Conservation (phyloP, 2,113 vertebrate species). For the Elaphurus davidianus region DNA sequence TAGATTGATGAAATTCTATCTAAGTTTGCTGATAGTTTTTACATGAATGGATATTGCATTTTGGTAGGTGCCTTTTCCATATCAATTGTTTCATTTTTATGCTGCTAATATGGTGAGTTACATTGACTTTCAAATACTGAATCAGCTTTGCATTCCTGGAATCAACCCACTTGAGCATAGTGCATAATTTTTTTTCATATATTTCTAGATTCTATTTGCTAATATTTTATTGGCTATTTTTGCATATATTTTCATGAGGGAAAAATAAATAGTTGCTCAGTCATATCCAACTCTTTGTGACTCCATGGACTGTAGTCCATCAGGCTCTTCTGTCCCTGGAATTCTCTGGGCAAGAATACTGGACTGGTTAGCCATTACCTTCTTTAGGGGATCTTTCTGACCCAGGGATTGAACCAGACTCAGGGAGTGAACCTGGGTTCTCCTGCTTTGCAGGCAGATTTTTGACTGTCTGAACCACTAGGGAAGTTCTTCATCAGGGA, state of each 20-base stretch:
- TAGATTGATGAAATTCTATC: not conserved
- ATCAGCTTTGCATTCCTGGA: not conserved
- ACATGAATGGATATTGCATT: not conserved
- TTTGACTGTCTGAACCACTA: not conserved
- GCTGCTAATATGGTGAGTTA: not conserved
- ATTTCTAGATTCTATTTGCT: not conserved
- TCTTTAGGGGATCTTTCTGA: not conserved
- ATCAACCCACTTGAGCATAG: not conserved
- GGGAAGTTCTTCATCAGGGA: not conserved
- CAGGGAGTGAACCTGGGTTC: not conserved
- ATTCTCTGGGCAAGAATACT: not conserved
- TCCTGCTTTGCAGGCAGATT: not conserved
- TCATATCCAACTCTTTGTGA: not conserved
- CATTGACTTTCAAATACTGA: not conserved
- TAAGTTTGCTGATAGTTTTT: not conserved
- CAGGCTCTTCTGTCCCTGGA: not conserved
- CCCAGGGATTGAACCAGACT: not conserved
- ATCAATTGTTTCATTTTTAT: not conserved
- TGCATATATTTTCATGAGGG: not conserved
- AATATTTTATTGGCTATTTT: not conserved
- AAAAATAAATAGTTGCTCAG: not conserved
- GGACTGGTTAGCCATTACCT: not conserved
- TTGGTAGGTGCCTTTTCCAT: not conserved
- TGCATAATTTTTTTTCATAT: not conserved
- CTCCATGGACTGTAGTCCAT: fast-evolving